phyloP scores from a whole-genome alignment of 2,797 vertebrate species.

The Gymnothorax javanicus region DNA sequence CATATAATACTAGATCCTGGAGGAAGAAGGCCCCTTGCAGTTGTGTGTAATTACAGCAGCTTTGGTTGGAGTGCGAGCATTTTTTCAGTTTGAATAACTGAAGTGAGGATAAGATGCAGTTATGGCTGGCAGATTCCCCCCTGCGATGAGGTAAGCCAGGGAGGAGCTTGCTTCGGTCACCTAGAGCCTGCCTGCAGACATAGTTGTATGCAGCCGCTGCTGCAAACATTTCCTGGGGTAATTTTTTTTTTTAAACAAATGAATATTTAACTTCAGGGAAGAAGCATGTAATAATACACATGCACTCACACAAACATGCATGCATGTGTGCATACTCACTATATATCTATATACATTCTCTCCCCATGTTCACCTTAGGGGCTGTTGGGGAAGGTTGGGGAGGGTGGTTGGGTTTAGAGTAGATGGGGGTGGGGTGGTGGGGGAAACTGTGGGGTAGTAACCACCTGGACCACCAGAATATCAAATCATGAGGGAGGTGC shows the following conservation, averaged over 20 bases:
- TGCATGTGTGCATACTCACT: neutral
- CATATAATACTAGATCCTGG: neutral
- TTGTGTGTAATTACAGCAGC: constrained; percentile 13
- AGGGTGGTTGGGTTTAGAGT: constrained; percentile 26
- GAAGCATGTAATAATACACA: constrained; percentile 7
- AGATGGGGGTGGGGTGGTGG: constrained; percentile 29
- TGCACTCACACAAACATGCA: neutral
- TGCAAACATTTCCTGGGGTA: constrained; percentile 30
- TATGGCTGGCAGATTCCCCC: neutral
- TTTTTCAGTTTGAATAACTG: neutral
- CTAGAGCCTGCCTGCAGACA: constrained; percentile 28
- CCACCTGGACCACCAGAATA: constrained; percentile 62
- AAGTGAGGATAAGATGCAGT: neutral
- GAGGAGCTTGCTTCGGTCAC: constrained; percentile 29
- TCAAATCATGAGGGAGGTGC: constrained; percentile 55
- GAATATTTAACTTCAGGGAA: constrained; percentile 45
- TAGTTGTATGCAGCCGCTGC: constrained; percentile 25
- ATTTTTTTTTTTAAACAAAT: constrained; percentile 45
- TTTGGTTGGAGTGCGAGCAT: neutral
- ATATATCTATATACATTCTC: constrained; percentile 13
- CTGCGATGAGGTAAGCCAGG: constrained; percentile 2
- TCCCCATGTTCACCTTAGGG: constrained; percentile 28
- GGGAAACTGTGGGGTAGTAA: constrained; percentile 41
- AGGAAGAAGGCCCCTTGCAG: neutral
- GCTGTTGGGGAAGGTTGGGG: constrained; percentile 40